phyloP scores from a whole-genome alignment of 1,140 invertebrate species.

The Paramacrobiotus metropolitanus region DNA sequence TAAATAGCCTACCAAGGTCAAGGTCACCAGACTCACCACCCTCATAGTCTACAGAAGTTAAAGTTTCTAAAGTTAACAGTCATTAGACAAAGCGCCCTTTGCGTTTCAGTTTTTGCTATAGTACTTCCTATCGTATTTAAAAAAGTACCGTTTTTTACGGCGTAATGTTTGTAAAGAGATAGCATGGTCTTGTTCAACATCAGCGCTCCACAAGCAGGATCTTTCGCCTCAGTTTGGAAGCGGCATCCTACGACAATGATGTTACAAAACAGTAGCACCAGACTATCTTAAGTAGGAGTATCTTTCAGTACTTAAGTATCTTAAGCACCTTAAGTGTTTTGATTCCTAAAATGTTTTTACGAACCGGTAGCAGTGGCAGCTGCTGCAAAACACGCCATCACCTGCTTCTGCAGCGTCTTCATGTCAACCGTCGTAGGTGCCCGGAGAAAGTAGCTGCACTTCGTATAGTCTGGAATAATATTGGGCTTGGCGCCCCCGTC shows the following conservation, averaged over 20 bases:
- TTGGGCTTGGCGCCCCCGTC: slow-evolving; percentile 20
- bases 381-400: slow-evolving; percentile 15
- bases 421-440: slow-evolving; percentile 16
- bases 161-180: no score
- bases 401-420: slow-evolving; percentile 14
- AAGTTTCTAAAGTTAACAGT: no score
- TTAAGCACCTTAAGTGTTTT: no score
- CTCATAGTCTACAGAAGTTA: no score
- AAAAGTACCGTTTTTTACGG: no score
- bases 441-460: slow-evolving; percentile 17
- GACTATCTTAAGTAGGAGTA: not conserved
- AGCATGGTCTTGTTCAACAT: not conserved
- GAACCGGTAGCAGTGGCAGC: slow-evolving; percentile 19
- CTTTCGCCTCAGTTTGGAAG: not conserved
- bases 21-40: no score
- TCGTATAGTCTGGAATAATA: slow-evolving; percentile 18
- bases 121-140: no score
- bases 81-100: no score
- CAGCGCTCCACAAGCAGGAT: not conserved
- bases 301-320: no score
- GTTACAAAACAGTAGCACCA: not conserved
- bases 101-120: no score
- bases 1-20: no score
- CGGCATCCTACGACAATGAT: not conserved
- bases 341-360: no score